Percentiles rank a stretch among this genome's conserved stretches.
These are phyloP conservation scores for Halocynthia roretzi DNA, from an alignment of 23 tunicate species.

Conservation along the genomic window DNA sequence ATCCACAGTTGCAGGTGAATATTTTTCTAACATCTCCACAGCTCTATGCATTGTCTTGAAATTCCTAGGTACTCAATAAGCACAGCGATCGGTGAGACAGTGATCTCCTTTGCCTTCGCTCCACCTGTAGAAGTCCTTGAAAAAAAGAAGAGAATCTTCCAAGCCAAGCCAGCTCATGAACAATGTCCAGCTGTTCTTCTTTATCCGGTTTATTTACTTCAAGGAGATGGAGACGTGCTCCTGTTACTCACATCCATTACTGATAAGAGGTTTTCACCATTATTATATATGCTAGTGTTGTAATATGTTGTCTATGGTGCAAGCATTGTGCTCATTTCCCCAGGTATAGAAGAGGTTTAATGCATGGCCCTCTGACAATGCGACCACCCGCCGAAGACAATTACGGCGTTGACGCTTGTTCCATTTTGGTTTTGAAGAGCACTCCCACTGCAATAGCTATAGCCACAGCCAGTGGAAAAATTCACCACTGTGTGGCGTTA, in stretches of 20 bases:
- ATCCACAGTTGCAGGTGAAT: not conserved
- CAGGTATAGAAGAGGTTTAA: constrained; percentile 67
- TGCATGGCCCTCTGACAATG: constrained; percentile 88
- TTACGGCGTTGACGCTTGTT: constrained; percentile 88
- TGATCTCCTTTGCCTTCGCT: constrained; percentile 70
- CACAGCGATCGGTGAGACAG: constrained; percentile 72
- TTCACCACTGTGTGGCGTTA: constrained; percentile 84
- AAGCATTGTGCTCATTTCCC: not conserved
- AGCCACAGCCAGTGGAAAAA: constrained; percentile 64
- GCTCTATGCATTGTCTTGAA: too few species aligned
- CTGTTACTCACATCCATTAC: constrained; percentile 56
- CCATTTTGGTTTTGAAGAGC: constrained; percentile 63
- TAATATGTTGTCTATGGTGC: not conserved
- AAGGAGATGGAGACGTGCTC: constrained; percentile 89
- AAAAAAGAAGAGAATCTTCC: constrained; percentile 20
- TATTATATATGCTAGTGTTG: not conserved
- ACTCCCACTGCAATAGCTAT: constrained; percentile 71
- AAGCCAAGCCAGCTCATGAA: not conserved
- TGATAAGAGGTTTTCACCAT: constrained; percentile 40
- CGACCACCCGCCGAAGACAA: constrained; percentile 88
- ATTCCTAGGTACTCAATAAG: constrained; percentile 58
- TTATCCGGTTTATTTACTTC: constrained; percentile 69
- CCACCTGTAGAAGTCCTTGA: constrained; percentile 27
- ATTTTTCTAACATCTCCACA: not conserved
- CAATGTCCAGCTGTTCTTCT: constrained; percentile 23